These are phyloP conservation scores for Zaprionus taronus DNA, from an alignment of 1,140 invertebrate genomes.

Conservation along the genomic window DNA sequence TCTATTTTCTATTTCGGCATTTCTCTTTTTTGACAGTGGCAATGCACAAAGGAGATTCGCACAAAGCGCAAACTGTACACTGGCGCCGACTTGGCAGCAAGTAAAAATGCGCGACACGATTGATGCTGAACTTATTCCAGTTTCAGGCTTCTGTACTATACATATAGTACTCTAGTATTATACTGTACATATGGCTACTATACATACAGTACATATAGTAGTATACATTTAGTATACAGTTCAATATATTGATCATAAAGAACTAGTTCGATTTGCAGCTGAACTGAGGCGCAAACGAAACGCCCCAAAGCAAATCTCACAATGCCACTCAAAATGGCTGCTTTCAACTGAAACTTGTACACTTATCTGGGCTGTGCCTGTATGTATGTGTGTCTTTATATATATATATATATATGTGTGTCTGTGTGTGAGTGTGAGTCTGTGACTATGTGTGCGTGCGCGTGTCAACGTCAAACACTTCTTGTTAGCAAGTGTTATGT, in stretches of 20 bases:
- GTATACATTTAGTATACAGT: neutral
- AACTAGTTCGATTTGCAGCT: neutral
- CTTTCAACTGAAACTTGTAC: slow-evolving; percentile 14
- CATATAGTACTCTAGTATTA: too few relatives aligned
- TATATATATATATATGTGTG: too few relatives aligned
- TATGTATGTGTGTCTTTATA: neutral
- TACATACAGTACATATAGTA: too few relatives aligned
- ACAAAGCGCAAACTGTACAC: neutral
- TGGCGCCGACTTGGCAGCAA: neutral
- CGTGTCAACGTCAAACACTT: slow-evolving; percentile 62
- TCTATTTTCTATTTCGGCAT: neutral
- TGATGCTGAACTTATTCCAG: neutral
- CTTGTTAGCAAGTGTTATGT: slow-evolving; percentile 63
- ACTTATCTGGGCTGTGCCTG: slow-evolving; percentile 2
- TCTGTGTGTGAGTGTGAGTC: neutral
- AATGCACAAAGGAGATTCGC: neutral
- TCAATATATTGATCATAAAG: neutral
- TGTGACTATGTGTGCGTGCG: slow-evolving; percentile 8
- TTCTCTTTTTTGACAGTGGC: neutral
- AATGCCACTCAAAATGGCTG: slow-evolving; percentile 55
- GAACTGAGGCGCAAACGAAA: slow-evolving; percentile 7
- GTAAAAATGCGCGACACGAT: neutral
- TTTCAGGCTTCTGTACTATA: neutral
- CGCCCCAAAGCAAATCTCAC: slow-evolving; percentile 39
- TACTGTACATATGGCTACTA: too few relatives aligned